Evolutionary conservation across 2,113 vertebrate genomes (phyloP).

Genomic region (Riparia riparia): DNA sequence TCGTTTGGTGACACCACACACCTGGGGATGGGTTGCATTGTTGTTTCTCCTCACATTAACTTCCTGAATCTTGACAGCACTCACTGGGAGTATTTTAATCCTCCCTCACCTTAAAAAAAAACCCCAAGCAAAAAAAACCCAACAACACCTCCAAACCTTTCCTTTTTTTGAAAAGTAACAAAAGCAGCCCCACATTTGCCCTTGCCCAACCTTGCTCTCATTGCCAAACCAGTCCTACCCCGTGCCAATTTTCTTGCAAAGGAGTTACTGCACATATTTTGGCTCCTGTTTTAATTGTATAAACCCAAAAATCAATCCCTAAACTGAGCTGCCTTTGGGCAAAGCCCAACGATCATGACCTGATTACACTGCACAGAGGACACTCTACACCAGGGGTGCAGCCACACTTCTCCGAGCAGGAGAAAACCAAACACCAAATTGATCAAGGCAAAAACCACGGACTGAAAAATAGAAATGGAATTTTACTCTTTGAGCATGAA

Average conservation of each 20-base stretch:
- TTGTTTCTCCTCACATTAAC: neutral
- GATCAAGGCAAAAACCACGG: neutral
- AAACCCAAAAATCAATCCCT: neutral
- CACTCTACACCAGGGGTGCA: neutral
- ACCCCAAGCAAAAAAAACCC: rapidly evolving
- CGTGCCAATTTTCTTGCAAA: neutral
- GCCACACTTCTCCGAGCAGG: neutral
- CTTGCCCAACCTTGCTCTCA: neutral
- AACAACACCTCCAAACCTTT: neutral
- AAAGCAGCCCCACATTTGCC: neutral
- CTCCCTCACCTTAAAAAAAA: neutral
- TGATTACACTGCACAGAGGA: neutral
- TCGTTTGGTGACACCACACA: rapidly evolving
- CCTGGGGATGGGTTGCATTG: neutral
- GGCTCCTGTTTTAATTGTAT: neutral
- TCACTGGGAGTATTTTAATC: neutral
- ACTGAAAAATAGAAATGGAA: neutral
- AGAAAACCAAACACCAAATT: neutral
- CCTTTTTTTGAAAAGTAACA: neutral
- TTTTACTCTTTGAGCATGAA: neutral
- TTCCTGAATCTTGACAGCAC: neutral
- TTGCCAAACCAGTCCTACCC: neutral
- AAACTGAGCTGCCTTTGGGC: neutral
- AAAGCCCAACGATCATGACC: neutral
- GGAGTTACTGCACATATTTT: neutral